Evolutionary conservation across 2,888 invertebrate genomes (phyloP).

Genomic region (Drosophila multiciliata): DNA sequence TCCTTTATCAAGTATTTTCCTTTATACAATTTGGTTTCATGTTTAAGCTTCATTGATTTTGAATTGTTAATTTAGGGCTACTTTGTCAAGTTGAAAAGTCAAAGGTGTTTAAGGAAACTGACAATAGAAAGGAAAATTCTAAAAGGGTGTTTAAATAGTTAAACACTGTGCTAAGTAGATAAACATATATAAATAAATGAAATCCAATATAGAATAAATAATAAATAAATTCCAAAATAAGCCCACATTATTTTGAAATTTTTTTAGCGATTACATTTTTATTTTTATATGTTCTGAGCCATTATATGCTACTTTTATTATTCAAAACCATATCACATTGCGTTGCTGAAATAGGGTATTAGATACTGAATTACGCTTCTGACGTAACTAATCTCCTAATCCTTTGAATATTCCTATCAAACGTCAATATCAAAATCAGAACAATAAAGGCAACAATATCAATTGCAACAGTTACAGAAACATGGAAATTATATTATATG

Average conservation of each 20-base stretch:
- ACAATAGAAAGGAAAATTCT: not conserved
- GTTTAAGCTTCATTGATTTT: conserved; percentile 52
- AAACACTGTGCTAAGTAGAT: no score
- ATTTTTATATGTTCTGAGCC: not conserved
- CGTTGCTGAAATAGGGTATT: not conserved
- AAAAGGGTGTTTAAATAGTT: no score
- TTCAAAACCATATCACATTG: not conserved
- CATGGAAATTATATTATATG: not conserved
- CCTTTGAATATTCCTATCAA: not conserved
- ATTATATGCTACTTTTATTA: not conserved
- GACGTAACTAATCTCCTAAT: no score
- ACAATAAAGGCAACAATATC: not conserved
- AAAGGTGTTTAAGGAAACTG: not conserved
- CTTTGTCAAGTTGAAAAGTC: not conserved
- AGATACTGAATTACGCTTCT: not conserved
- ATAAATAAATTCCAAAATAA: not conserved
- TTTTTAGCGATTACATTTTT: not conserved
- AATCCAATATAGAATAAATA: not conserved
- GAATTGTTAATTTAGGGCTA: conserved; percentile 31
- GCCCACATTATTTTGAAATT: no score
- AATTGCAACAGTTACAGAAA: not conserved
- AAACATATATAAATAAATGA: not conserved
- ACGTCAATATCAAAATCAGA: not conserved
- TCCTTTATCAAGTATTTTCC: conserved; percentile 28
- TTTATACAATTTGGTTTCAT: conserved; percentile 38